Base-by-base conservation (phyloP, 2,797 vertebrate genomes). In the Pipistrellus kuhlii region DNA sequence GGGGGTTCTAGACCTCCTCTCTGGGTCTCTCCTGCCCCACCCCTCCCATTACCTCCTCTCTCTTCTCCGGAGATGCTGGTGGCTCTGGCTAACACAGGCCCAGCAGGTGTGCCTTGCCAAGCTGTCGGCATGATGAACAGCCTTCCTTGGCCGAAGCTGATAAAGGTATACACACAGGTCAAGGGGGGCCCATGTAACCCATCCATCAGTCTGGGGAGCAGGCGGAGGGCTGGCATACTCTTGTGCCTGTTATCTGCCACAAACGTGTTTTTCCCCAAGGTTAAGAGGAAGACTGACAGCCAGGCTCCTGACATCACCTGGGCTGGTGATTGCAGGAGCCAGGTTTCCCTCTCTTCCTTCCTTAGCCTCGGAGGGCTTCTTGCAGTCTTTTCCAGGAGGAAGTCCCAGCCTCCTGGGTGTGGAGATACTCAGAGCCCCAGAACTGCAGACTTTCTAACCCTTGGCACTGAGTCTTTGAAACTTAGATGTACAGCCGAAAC, bases 111-210 rank as follows among this genome's bases (percentile, higher is more conserved):
- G 94, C 80, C 88, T 95, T 46, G 90, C 95, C n/a, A 76, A 96
- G 97, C 98, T 98, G 98, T 98, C 96, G 89, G 96, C 0, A 41
- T 98, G 98, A 98, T 98, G 98, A 98, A 98, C 96, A 97, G 98
- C 97, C 95, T 98, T 98, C 97, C 76, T 88, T 97, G 96, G 97
- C 97, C 84, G 82, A 11, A 95, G 97, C 98, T 98, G 98, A 98
- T 98, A 98, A 98, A 95, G 80, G 95, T 98, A 98, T 98, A 98
- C 97, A 98, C 97, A 97, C 97, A 97, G 98, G 98, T 98, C 98
- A 97, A 94, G 95, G 93, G 81, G 97, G 97, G 96, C 97, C 97
- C 91, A 5, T 98, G 98, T 98, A 97, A 97, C 97, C 97, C 98
- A 98, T 98, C 98, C 98, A 98, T 98, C 98, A 98, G 98, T 90